Base-by-base conservation (phyloP, 2,888 invertebrate genomes). In the Tridacna crocea region DNA sequence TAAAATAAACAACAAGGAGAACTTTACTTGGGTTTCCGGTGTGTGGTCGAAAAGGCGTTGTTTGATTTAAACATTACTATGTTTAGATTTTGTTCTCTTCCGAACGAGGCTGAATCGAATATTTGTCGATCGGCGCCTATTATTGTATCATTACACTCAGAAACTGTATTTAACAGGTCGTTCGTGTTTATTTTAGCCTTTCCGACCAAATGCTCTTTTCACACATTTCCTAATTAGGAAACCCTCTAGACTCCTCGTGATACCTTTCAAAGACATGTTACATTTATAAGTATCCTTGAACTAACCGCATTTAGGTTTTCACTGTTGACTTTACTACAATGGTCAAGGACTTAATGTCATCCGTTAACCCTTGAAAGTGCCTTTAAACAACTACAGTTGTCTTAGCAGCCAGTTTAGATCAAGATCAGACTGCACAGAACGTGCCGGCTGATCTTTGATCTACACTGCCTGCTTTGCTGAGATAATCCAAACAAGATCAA, bases 221-320 rank as follows among this genome's bases (percentile, higher is more conserved):
- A 80, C 83, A 83, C 83, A 70, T 77, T 77, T 65, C 48, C 80
- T 63, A 83, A 83, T 83, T 83, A 83, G 77, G 70, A 70, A 70
- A 51, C 48, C 70, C 22, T 70, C 15, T 24, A 22, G 12, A 17
- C 15, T 51, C 70, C 8, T 22, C 6, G 51, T 47, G 70, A 48
- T 22, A 70, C 70, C 70, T 70, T 70, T 22, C 51, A 70, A 51
- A 19, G 19, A 70, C 70, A n/a, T 51, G 70, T 70, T 70, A 70
- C 70, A 70, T 70, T 51, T 48, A 48, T 51, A 68, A 68, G 68
- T 68, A 47, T 61, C 61, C 61, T 61, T 10, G 4, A 13, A 61
- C 13, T 61, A 61, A 61, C 61, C 61, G 22, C n/a, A 61, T 61
- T 61, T 61, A 13, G 61, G 61, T 24, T 17, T 24, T 61, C 61